Evolutionary conservation across 2,797 vertebrate species (phyloP), one percentile per base, ranked within the genome.

Genomic region (Poecilia picta): DNA sequence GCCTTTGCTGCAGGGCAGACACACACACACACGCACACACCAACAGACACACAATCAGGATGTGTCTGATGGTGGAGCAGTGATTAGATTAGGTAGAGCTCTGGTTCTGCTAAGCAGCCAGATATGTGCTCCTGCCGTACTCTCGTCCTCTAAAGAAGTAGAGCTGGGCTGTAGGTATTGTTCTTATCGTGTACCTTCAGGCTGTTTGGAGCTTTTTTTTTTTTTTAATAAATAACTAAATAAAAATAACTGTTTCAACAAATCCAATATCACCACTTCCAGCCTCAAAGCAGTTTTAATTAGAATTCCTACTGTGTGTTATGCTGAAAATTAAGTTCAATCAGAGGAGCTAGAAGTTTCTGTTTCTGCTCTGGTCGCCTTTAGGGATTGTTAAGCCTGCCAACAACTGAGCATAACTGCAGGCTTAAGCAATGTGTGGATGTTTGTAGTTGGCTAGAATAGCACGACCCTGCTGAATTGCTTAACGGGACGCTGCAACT

Each of bases 51-150:
- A 80, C 43, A 81, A 7, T 62, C 83, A 82, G 83, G 80, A 87
- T 75, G 80, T 85, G 91, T 90, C 93, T 94, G 94, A 95, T 94
- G 85, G 93, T 90, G 79, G 86, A 94, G 87, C 90, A 87, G 92
- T 93, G 93, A 95, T 95, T 95, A 89, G 93, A 96, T 95, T 94
- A 95, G 90, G 87, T 90, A 55, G 89, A 92, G 91, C 90, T 89
- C 90, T 93, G 92, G 83, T 87, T 91, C 83, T 92, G 86, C 80
- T 92, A 83, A 85, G 84, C 84, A 87, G 85, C 77, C 79, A 75
- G 86, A 77, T 83, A 73, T 70, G 53, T 83, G 75, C 84, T 81
- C 72, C 64, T 75, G 81, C 77, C 70, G 76, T 79, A 83, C 76
- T 62, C 78, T 57, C 77, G 78, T 83, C 88, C 82, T 86, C 80